phyloP scores from a whole-genome alignment of 1,140 invertebrate genomes.

The Papilio polyxenes region DNA sequence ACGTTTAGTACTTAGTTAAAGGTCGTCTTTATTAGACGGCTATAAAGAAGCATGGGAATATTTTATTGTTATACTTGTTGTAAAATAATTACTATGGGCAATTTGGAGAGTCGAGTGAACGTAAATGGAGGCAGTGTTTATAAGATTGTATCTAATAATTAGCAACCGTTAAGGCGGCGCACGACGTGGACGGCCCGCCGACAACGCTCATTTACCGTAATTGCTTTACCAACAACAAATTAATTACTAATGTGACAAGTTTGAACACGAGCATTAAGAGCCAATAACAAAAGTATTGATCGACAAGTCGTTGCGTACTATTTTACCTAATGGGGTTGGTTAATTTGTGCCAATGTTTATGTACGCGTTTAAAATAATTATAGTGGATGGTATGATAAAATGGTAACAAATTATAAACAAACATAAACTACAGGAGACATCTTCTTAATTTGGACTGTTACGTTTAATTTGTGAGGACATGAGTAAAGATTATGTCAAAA shows the following conservation, averaged over 20 bases:
- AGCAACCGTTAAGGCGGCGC: constrained; percentile 63
- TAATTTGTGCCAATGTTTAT: neutral
- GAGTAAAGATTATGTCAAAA: constrained; percentile 27
- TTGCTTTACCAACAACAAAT: constrained; percentile 68
- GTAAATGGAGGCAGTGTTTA: constrained; percentile 53
- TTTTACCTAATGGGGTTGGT: constrained; percentile 1
- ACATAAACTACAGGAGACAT: neutral
- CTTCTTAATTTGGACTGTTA: constrained; percentile 5
- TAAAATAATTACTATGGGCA: constrained; percentile 5
- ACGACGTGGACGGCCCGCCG: constrained; percentile 53
- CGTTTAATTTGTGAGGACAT: constrained; percentile 14
- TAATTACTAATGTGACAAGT: constrained; percentile 74
- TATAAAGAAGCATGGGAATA: constrained; percentile 22
- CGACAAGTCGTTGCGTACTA: constrained; percentile 2
- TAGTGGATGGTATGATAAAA: neutral
- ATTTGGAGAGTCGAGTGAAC: constrained; percentile 46
- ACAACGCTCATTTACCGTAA: constrained; percentile 68
- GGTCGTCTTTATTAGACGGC: constrained; percentile 14
- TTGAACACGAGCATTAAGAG: constrained; percentile 62
- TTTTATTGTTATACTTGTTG: constrained; percentile 18
- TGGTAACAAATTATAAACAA: constrained; percentile 1
- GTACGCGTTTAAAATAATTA: neutral
- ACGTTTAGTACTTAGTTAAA: constrained; percentile 22
- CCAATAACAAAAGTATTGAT: constrained; percentile 53
- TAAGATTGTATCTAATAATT: constrained; percentile 65